phyloP scores from a whole-genome alignment of 1,140 invertebrate genomes.

The Trichoplusia ni region DNA sequence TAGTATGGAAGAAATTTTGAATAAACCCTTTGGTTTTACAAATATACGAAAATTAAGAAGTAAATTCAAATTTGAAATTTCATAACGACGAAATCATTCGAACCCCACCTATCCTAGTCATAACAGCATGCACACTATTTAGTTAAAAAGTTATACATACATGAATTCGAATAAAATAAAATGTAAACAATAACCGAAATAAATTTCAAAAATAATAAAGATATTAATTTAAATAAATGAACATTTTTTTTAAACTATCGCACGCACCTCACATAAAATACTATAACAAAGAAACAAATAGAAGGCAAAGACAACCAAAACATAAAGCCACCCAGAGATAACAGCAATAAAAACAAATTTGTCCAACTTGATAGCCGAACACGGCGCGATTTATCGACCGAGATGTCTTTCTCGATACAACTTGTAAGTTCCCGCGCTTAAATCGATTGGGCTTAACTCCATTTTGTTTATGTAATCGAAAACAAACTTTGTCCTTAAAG shows the following conservation, averaged over 20 bases:
- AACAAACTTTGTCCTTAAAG: constrained; percentile 22
- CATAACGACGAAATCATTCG: too few species aligned
- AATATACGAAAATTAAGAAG: too few species aligned
- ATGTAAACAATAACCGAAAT: neutral
- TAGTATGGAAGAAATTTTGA: too few species aligned
- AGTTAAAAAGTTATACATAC: too few species aligned
- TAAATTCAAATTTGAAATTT: too few species aligned
- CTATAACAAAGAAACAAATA: constrained; percentile 52
- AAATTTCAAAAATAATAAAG: constrained; percentile 26
- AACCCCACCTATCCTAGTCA: too few species aligned
- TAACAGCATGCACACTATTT: too few species aligned
- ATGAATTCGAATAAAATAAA: neutral
- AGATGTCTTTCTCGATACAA: constrained; percentile 72
- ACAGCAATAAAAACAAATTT: constrained; percentile 78
- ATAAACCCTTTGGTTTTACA: too few species aligned
- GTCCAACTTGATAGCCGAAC: constrained; percentile 66
- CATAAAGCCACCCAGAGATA: constrained; percentile 75
- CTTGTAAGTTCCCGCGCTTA: constrained; percentile 51
- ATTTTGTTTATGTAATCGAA: constrained; percentile 31
- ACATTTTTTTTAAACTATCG: constrained; percentile 34
- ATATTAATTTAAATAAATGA: constrained; percentile 26
- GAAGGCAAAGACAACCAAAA: constrained; percentile 52
- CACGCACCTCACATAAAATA: constrained; percentile 42
- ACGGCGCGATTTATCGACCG: constrained; percentile 71
- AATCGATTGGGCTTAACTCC: constrained; percentile 33